Evolutionary conservation across 2,113 vertebrate species (phyloP), one percentile per base, ranked within the genome.

Genomic region (Ciconia boyciana): DNA sequence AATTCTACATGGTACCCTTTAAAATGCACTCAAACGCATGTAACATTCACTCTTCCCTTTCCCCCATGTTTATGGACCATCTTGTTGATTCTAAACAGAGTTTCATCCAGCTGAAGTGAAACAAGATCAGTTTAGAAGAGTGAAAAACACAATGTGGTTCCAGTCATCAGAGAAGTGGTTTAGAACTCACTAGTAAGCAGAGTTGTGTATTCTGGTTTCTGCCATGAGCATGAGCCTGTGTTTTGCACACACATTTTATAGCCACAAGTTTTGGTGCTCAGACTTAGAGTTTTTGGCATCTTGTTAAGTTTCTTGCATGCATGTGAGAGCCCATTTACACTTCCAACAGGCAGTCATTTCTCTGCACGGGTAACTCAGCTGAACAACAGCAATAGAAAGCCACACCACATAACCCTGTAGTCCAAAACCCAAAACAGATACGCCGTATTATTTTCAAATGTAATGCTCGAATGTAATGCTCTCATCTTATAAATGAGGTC

Each of bases 1-100:
- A 94, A 96, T 96, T 97, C 95, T 96, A 95, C 82, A 83, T 70
- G 60, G 83, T 89, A 92, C 62, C 72, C 90, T 96, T 92, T 93
- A 90, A 97, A 97, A 94, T 96, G 90, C 82, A 95, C 83, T 85
- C 83, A 91, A 83, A 97, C 90, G 71, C 70, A 94, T 65, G 82
- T 94, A 95, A 91, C 86, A 83, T 82, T 97, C 90, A 87, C 77
- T 94, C 75, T 91, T 86, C 75, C 21, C 55, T 62, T 70, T 74
- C 77, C n/a, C 52, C 36, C 52, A 25, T 36, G 55, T 51, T 93
- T 68, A 83, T 62, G 85, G 74, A 52, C 22, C 11, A 31, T 32
- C 58, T 75, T 91, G 46, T 66, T 95, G 89, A 93, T 89, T 65
- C 52, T 90, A 89, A 93, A 93, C 55, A 83, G 52, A 46, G 25